Conservation (phyloP, 2,888 invertebrate species). For the Agrochola lychnidis region DNA sequence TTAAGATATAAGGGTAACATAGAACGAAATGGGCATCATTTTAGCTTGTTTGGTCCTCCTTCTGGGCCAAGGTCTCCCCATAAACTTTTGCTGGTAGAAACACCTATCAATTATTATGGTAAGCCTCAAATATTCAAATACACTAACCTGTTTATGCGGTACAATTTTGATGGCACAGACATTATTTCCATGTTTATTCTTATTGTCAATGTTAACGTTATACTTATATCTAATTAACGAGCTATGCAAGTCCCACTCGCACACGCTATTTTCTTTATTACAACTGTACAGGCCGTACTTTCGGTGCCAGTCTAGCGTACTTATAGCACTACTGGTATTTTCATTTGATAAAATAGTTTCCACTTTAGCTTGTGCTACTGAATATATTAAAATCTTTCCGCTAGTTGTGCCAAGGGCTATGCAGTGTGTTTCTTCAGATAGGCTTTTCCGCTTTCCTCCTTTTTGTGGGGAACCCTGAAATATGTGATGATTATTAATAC, state of each 20-base stretch:
- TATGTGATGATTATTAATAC: neutral
- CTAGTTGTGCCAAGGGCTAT: conserved; percentile 94
- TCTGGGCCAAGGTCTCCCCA: neutral
- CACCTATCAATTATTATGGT: neutral
- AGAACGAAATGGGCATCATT: neutral
- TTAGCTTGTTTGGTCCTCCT: neutral
- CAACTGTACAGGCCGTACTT: conserved; percentile 89
- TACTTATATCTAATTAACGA: conserved; percentile 88
- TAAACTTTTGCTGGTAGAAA: neutral
- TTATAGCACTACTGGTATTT: conserved; percentile 78
- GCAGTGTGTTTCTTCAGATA: conserved; percentile 82
- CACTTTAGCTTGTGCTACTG: conserved; percentile 92
- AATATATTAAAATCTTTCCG: conserved; percentile 94
- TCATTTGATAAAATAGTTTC: conserved; percentile 88
- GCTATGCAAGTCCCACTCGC: conserved; percentile 90
- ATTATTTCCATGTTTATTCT: conserved; percentile 89
- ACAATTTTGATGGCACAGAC: conserved; percentile 91
- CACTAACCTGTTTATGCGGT: conserved; percentile 82
- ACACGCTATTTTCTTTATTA: conserved; percentile 88
- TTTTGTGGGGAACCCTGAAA: conserved; percentile 60
- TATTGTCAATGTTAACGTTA: conserved; percentile 91
- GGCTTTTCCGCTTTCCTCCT: conserved; percentile 74
- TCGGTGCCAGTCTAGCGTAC: conserved; percentile 91
- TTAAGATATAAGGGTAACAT: neutral
- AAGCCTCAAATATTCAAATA: neutral